phyloP scores from a whole-genome alignment of 2,888 invertebrate species.

The Atrina japonica region DNA sequence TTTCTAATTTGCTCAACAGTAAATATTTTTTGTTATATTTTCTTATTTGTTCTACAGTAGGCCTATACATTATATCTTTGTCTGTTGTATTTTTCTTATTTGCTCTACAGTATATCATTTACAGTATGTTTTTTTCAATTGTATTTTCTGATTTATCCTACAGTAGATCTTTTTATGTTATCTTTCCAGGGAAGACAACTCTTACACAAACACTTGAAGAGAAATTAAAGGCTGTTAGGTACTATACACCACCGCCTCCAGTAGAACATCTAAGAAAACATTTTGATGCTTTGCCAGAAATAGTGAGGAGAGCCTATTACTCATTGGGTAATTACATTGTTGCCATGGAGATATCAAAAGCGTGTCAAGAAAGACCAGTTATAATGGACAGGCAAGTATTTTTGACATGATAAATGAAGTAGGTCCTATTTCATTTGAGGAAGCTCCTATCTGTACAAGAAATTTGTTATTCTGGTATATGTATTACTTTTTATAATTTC shows the following conservation, averaged over 20 bases:
- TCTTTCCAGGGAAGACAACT: conserved; percentile 67
- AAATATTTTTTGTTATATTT: no score
- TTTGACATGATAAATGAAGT: no score
- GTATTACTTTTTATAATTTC: no score
- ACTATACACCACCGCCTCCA: conserved; percentile 60
- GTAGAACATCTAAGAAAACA: conserved; percentile 50
- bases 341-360: conserved; percentile 55
- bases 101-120: neutral
- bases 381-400: conserved; percentile 69
- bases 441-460: no score
- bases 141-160: neutral
- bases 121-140: conserved; percentile 6
- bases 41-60: no score
- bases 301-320: conserved; percentile 65
- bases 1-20: no score
- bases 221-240: conserved; percentile 51
- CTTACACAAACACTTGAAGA: conserved; percentile 57
- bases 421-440: no score
- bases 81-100: no score
- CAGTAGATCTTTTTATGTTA: no score
- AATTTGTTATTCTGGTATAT: no score
- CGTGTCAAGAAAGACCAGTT: conserved; percentile 59
- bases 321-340: conserved; percentile 67
- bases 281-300: conserved; percentile 63
- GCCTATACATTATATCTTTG: no score